Base-by-base conservation (phyloP, 2,888 invertebrate genomes). In the Crossocerus cetratus region DNA sequence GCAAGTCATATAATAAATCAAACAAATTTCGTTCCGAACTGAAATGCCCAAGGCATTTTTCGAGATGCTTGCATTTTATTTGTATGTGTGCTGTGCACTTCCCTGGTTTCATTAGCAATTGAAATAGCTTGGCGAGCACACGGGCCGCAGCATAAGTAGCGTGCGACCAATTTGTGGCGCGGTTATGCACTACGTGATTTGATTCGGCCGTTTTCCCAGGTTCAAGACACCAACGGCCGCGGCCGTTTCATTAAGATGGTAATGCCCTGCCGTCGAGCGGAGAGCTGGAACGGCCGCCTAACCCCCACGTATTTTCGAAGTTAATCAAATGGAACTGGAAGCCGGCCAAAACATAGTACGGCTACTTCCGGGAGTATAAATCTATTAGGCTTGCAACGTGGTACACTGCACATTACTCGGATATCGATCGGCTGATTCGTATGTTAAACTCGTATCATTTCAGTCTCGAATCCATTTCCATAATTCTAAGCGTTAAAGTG, bases 51-150 rank as follows among this genome's bases (percentile, higher is more conserved):
- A n/a, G n/a, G n/a, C n/a, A n/a, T n/a, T n/a, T n/a, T n/a, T n/a
- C n/a, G n/a, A n/a, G n/a, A n/a, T n/a, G n/a, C n/a, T n/a, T 32
- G 8, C 11, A 5, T 32, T 32, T 2, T 11, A 11, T 5, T 32
- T 32, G 11, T 32, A 32, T 32, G 1, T 32, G 32, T 11, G 11
- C 32, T 8, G 8, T 32, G 32, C 32, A 11, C 11, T 83, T 68
- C 72, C 62, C 71, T 83, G 80, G 81, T 82, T 83, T 81, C 77
- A 83, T 81, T 83, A 74, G 69, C 76, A 76, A 82, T 79, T 81
- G 76, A 82, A 82, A 82, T 80, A 78, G 74, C 78, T 80, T 74
- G 58, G 55, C 69, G 67, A 57, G 64, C 57, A 56, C 72, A 57
- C 16, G 61, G 16, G 43, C 43, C n/a, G n/a, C 13, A 43, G 5